A percentile compares a stretch with the other conserved stretches of the same genome.
These are phyloP conservation scores for Coreoperca whiteheadi DNA, from an alignment of 2,113 vertebrate species.

Conservation along the genomic window DNA sequence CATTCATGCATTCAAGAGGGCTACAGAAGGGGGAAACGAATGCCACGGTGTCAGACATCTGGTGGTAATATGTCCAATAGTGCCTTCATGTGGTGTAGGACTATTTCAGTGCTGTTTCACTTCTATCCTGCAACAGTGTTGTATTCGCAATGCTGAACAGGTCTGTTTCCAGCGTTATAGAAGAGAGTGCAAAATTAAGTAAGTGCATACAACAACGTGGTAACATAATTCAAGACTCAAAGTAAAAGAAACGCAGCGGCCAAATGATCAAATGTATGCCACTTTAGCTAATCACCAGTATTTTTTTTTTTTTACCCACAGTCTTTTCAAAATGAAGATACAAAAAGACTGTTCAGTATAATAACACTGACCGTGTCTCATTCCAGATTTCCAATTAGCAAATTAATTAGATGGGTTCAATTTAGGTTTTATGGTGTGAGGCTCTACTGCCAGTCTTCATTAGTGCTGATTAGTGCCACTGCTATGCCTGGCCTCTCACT, in stretches of 20 bases:
- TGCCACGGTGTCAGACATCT: slow-evolving; percentile 73
- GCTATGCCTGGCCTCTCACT: slow-evolving; percentile 47
- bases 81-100: slow-evolving; percentile 68
- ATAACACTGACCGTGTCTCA: slow-evolving; percentile 77
- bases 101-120: slow-evolving; percentile 49
- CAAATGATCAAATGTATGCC: slow-evolving; percentile 16
- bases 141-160: slow-evolving; percentile 6
- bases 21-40: slow-evolving; percentile 23
- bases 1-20: slow-evolving; percentile 50
- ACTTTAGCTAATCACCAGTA: slow-evolving; percentile 9
- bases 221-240: neutral
- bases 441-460: slow-evolving; percentile 87
- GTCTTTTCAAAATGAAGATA: slow-evolving; percentile 51
- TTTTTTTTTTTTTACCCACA: neutral
- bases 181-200: neutral
- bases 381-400: slow-evolving; percentile 88
- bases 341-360: slow-evolving; percentile 53
- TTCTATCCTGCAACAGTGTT: slow-evolving; percentile 31
- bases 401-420: slow-evolving; percentile 86
- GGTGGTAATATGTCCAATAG: slow-evolving; percentile 67
- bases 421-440: slow-evolving; percentile 80
- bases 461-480: slow-evolving; percentile 87
- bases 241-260: neutral
- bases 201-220: neutral
- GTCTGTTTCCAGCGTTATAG: slow-evolving; percentile 10